Conservation (phyloP, 37 sponge, comb jelly and placozoan genomes). For the Haliclona indistincta region DNA sequence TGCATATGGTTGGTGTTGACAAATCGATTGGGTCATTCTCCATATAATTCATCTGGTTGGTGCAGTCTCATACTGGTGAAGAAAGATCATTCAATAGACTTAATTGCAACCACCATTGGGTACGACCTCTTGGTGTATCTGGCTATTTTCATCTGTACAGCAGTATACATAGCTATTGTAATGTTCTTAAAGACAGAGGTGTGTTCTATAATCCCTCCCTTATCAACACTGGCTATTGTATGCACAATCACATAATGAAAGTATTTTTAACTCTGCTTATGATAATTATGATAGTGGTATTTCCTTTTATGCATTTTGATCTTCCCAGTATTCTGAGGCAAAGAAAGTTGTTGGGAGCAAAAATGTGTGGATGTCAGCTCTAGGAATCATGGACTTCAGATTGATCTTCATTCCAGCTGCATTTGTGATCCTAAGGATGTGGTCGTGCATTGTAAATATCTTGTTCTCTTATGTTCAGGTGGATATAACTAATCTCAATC, state of each 20-base stretch:
- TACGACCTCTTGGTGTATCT: slow-evolving; percentile 74
- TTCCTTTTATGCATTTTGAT: neutral
- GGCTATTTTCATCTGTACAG: slow-evolving; percentile 46
- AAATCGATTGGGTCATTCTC: slow-evolving; percentile 42
- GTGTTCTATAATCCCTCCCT: no score
- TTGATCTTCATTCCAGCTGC: slow-evolving; percentile 62
- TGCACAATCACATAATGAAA: neutral
- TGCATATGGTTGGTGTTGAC: slow-evolving; percentile 36
- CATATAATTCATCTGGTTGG: slow-evolving; percentile 74
- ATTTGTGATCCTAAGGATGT: slow-evolving; percentile 60
- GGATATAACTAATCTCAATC: neutral
- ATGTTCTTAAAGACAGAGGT: neutral
- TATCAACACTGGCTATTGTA: neutral
- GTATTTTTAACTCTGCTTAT: neutral
- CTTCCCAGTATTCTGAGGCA: slow-evolving; percentile 2
- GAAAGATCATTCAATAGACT: neutral
- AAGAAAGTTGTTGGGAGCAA: neutral
- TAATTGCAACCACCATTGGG: slow-evolving; percentile 34
- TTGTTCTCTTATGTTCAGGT: slow-evolving; percentile 9
- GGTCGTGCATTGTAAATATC: slow-evolving; percentile 28
- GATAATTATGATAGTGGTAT: neutral
- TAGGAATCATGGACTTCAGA: slow-evolving; percentile 40
- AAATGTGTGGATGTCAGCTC: slow-evolving; percentile 19
- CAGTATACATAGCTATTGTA: slow-evolving; percentile 29
- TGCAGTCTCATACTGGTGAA: slow-evolving; percentile 36